Evolutionary conservation across 2,113 vertebrate genomes (phyloP).

Genomic region (Ailurus styani): DNA sequence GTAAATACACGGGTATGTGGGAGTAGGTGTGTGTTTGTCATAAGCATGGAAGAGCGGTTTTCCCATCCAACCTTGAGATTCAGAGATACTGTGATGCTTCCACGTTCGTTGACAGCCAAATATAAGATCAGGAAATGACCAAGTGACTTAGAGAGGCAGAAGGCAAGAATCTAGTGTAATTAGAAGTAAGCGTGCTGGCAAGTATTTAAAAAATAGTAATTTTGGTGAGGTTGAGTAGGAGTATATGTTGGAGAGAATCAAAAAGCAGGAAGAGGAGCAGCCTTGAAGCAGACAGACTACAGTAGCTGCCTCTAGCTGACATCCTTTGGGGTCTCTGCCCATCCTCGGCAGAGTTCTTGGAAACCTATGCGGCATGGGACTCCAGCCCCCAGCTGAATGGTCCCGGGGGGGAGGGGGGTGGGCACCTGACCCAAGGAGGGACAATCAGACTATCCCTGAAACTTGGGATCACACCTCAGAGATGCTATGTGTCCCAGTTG

Average conservation of each 20-base stretch:
- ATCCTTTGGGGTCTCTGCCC: background rate
- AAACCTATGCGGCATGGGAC: background rate
- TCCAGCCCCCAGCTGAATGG: background rate
- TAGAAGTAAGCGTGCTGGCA: background rate
- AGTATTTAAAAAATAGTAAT: background rate
- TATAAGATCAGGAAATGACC: constrained; percentile 23
- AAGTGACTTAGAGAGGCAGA: constrained; percentile 1
- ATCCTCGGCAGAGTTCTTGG: background rate
- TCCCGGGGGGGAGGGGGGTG: too few relatives aligned
- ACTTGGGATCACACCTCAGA: background rate
- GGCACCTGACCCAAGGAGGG: background rate
- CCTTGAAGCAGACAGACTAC: background rate
- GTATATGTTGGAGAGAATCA: background rate
- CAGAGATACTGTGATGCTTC: background rate
- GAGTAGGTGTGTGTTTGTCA: background rate
- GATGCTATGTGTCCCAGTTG: background rate
- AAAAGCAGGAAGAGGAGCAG: background rate
- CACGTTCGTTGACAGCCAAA: background rate
- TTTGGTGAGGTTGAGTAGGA: background rate
- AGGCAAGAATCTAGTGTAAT: background rate
- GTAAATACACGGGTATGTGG: background rate
- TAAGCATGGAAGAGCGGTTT: background rate
- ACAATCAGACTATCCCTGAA: background rate
- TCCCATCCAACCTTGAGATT: background rate
- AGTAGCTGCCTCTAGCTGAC: background rate